phyloP scores from a whole-genome alignment of 2,888 invertebrate genomes.

The Ophioninae sp. region DNA sequence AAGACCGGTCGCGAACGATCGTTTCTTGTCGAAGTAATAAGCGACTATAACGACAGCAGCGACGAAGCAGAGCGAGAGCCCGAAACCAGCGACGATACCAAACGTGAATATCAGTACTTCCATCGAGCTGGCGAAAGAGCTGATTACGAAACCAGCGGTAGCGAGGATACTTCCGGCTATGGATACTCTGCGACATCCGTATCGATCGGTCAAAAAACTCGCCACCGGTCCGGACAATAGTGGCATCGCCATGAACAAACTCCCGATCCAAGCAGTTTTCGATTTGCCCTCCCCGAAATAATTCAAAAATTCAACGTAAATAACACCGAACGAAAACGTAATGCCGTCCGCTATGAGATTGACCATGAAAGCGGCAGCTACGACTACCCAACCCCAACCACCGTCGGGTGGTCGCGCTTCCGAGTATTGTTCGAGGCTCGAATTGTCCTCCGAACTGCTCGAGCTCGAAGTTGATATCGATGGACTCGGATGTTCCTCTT shows the following conservation, averaged over 20 bases:
- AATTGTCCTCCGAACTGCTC: constrained; percentile 84
- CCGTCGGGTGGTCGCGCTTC: constrained; percentile 92
- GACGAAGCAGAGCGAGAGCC: constrained; percentile 92
- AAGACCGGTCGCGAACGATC: constrained; percentile 92
- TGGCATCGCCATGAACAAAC: constrained; percentile 95
- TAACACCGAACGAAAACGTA: constrained; percentile 95
- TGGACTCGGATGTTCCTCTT: constrained; percentile 71
- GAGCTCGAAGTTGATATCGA: constrained; percentile 81
- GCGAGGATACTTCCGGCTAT: constrained; percentile 90
- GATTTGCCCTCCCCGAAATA: constrained; percentile 93
- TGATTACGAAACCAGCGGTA: constrained; percentile 89
- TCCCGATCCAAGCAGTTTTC: constrained; percentile 94
- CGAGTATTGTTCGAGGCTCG: constrained; percentile 85
- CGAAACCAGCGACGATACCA: constrained; percentile 92
- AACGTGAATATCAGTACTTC: constrained; percentile 91
- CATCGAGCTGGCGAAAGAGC: constrained; percentile 89
- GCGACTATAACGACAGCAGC: constrained; percentile 96
- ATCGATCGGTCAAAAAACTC: constrained; percentile 90
- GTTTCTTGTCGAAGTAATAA: constrained; percentile 92
- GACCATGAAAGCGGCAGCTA: constrained; percentile 93
- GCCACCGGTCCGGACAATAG: constrained; percentile 93
- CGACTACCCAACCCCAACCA: constrained; percentile 97
- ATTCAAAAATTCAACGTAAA: constrained; percentile 92
- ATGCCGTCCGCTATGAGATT: constrained; percentile 96
- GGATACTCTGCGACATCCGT: constrained; percentile 91